These are phyloP conservation scores for Monodelphis domestica DNA, from an alignment of 2,797 vertebrate genomes.

Conservation along the genomic window DNA sequence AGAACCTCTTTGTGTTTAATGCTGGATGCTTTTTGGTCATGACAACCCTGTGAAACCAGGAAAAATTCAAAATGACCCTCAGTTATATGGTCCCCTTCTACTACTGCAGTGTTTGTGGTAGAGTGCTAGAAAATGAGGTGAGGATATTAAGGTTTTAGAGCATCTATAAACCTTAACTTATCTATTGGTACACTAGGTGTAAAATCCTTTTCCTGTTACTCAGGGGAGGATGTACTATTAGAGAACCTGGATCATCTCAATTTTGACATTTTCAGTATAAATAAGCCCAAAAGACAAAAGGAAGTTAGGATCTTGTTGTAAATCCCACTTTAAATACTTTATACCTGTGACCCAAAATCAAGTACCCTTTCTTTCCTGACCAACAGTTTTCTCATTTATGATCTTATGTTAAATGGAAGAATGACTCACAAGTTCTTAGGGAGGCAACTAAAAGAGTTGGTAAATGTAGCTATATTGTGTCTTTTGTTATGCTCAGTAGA, in stretches of 20 bases:
- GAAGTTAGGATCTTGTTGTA: not conserved
- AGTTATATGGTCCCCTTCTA: not conserved
- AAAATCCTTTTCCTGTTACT: not conserved
- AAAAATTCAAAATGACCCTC: not conserved
- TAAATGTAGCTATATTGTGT: not conserved
- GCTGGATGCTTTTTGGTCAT: not conserved
- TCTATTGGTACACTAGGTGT: not conserved
- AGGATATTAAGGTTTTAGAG: not conserved
- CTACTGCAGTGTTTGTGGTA: not conserved
- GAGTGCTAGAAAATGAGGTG: not conserved
- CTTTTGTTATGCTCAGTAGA: not conserved
- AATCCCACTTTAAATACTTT: not conserved
- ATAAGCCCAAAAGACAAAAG: not conserved
- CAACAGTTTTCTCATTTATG: not conserved
- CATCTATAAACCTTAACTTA: not conserved
- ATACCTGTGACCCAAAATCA: not conserved
- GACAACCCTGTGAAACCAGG: not conserved
- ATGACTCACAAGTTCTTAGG: not conserved
- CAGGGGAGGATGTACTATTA: not conserved
- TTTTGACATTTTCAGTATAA: not conserved
- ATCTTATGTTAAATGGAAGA: not conserved
- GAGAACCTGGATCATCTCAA: not conserved
- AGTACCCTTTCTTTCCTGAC: not conserved
- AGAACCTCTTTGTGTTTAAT: not conserved
- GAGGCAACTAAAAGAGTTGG: not conserved